Evolutionary conservation across 1,140 invertebrate genomes (phyloP), one percentile per base, ranked within the genome.

Genomic region (Pomacea maculata): DNA sequence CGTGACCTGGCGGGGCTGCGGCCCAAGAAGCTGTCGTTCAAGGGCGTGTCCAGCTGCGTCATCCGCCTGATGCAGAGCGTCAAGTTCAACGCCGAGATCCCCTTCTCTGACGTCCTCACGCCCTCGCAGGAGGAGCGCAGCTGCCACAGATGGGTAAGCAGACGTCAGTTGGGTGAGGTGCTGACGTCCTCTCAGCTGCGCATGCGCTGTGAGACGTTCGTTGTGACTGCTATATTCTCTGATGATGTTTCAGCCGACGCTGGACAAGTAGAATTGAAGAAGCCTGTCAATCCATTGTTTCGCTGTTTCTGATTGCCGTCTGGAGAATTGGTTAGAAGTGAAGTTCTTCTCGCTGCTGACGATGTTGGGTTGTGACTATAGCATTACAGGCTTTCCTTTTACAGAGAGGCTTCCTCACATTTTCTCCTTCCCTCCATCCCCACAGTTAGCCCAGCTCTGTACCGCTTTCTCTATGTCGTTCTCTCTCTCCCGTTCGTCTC

Each of bases 61-160:
- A 95, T 97, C 81, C 95, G 97, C 88, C 92, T 97, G 74, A 93
- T 97, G 73, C 96, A 97, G 91, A 96, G 95, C 25, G 97, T 97
- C 86, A 97, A 96, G 90, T 97, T 96, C 91, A 97, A 96, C 81
- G 95, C 97, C 85, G 96, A 97, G 88, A 96, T 97, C 73, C 96
- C 96, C 1, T 97, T 97, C 91, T 96, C 95, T 76, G 96, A 97
- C 90, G 96, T 97, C 0, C 83, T 90, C 92, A 94, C 95, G 76
- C 94, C 83, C 1, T 92, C 87, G 75, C 95, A 88, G 80, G 87
- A 96, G 75, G 71, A 73, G 21, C 45, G 73, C 21, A 61, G 57
- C 57, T 61, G 57, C 57, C 57, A 61, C 57, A 61, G 57, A 61
- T 61, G 57, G 57, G 57, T 61, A 61, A 61, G 34, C 25, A 25